Percentiles rank a stretch among this genome's conserved stretches.
These are phyloP conservation scores for Mellilla xanthometata DNA, from an alignment of 2,888 invertebrate species.

Conservation along the genomic window DNA sequence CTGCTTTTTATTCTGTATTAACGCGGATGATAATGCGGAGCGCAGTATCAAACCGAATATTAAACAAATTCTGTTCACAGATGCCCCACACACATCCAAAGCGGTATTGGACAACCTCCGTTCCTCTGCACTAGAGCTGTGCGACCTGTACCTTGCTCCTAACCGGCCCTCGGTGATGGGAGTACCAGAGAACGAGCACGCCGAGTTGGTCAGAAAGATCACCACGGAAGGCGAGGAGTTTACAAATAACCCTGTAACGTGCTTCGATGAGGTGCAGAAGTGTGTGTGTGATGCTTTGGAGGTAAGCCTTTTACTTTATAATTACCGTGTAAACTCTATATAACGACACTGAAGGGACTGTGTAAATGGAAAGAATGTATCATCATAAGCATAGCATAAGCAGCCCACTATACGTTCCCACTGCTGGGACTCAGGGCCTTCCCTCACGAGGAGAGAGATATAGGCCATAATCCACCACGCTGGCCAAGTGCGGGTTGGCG, in stretches of 20 bases:
- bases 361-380: too few species aligned
- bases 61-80: slow-evolving; percentile 34
- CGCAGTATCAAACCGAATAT: too few species aligned
- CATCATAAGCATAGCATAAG: too few species aligned
- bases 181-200: slow-evolving; percentile 59
- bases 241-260: slow-evolving; percentile 80
- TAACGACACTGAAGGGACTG: too few species aligned
- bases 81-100: slow-evolving; percentile 63
- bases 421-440: too few species aligned
- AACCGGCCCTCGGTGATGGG: slow-evolving; percentile 59
- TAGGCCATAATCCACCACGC: too few species aligned
- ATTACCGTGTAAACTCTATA: too few species aligned
- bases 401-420: too few species aligned
- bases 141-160: slow-evolving; percentile 66
- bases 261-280: slow-evolving; percentile 93
- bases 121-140: slow-evolving; percentile 67
- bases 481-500: too few species aligned
- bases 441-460: too few species aligned
- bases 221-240: slow-evolving; percentile 73
- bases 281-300: slow-evolving; percentile 83
- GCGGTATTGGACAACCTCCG: slow-evolving; percentile 68
- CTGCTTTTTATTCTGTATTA: too few species aligned
- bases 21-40: too few species aligned
- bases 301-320: slow-evolving; percentile 53
- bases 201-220: slow-evolving; percentile 68